Evolutionary conservation across 1,140 invertebrate genomes (phyloP).

Genomic region (Luehdorfia chinensis): DNA sequence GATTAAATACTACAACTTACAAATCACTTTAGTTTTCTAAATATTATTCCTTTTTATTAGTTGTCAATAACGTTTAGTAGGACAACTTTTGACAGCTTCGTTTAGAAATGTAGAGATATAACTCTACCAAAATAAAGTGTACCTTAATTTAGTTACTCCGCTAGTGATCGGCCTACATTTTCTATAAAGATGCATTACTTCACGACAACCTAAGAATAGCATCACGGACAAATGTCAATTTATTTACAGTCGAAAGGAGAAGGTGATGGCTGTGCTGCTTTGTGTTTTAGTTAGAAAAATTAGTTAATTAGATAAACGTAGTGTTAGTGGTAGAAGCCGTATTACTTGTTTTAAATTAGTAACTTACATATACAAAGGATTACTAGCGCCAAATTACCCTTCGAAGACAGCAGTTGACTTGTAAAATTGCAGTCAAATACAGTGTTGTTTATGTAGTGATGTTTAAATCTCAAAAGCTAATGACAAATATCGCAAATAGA

Average conservation of each 20-base stretch:
- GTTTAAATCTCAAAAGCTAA: conserved; percentile 15
- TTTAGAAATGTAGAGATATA: background rate
- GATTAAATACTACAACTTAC: no score
- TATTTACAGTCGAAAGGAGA: conserved; percentile 68
- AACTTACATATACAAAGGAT: conserved; percentile 9
- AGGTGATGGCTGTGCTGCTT: conserved; percentile 68
- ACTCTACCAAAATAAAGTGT: background rate
- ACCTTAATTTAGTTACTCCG: conserved; percentile 3
- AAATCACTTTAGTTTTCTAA: no score
- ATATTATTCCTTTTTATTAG: no score
- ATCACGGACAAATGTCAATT: conserved; percentile 41
- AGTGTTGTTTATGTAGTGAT: conserved; percentile 34
- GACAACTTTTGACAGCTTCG: conserved; percentile 1
- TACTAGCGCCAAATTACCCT: conserved; percentile 20
- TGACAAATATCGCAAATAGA: conserved; percentile 13
- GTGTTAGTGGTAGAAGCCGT: conserved; percentile 6
- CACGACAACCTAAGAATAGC: background rate
- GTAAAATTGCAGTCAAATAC: conserved; percentile 27
- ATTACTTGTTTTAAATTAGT: conserved; percentile 11
- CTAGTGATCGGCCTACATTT: background rate
- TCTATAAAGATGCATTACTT: conserved; percentile 13
- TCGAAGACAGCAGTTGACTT: background rate
- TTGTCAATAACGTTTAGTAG: no score
- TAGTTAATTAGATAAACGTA: conserved; percentile 25
- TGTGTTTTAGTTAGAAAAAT: conserved; percentile 48